These are phyloP conservation scores for Catamblyrhynchus diadema DNA, from an alignment of 2,797 vertebrate genomes.

Conservation along the genomic window DNA sequence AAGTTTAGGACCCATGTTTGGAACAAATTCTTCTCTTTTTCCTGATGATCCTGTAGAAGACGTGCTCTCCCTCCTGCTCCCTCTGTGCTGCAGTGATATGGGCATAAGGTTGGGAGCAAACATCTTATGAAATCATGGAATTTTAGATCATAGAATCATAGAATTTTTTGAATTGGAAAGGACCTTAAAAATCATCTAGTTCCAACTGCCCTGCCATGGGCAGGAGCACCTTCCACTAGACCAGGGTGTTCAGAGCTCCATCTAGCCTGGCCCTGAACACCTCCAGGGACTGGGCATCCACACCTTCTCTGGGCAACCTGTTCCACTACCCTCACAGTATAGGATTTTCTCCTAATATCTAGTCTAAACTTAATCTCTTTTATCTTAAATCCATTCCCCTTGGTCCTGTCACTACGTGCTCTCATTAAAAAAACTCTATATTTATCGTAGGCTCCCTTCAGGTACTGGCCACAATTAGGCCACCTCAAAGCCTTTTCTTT, in stretches of 20 bases:
- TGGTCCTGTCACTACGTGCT: neutral
- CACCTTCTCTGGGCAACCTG: neutral
- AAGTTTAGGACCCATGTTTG: neutral
- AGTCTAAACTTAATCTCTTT: neutral
- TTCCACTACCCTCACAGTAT: no score
- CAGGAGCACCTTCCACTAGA: neutral
- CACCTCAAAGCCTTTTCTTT: neutral
- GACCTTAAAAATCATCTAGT: neutral
- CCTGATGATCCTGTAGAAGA: neutral
- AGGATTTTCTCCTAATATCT: neutral
- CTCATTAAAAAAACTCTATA: neutral
- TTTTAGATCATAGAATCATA: neutral
- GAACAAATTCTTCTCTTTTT: neutral
- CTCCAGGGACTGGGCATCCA: fast-evolving
- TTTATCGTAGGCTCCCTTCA: neutral
- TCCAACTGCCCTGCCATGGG: neutral
- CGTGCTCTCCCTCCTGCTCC: neutral
- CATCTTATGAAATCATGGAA: neutral
- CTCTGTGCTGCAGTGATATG: fast-evolving
- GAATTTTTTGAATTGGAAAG: neutral
- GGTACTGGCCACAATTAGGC: neutral
- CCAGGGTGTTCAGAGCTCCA: neutral
- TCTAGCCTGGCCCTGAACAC: neutral
- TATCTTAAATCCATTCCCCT: neutral
- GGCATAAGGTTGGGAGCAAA: neutral